Evolutionary conservation across 2,113 vertebrate genomes (phyloP), one percentile per base, ranked within the genome.

Genomic region (Callipepla squamata): DNA sequence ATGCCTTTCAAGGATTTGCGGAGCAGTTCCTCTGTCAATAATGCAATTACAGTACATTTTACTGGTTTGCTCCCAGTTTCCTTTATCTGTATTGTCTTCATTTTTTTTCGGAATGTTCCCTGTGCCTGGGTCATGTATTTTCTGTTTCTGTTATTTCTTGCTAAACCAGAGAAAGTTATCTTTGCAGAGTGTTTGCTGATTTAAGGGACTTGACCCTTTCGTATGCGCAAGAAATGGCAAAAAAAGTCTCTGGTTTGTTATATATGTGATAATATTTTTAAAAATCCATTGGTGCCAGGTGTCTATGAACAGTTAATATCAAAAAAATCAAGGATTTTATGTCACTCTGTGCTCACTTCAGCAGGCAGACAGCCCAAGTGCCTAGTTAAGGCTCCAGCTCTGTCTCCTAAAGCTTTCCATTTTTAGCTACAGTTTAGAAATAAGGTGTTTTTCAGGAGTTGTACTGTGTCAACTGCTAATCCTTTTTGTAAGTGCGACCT

Each of bases 91-190:
- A 11, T 12, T 21, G 14, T 65, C 5, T 36, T 42, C 14, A 25
- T 1, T 15, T 34, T 68, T 59, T 69, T 68, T 32, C 42, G 22
- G 57, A 1, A 8, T 75, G 14, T 78, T 62, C 15, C 13, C 17
- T 36, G 0, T 19, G 10, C 17, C 11, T 9, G 10, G 34, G 34
- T 45, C 0, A 3, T 45, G 3, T 45, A 21, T 40, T n/a, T 73
- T 45, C n/a, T 42, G 5, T 30, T 57, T 19, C 53, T 57, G 16
- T 11, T 25, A 26, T 8, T 19, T 70, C 11, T 51, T 77, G 18
- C 34, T 72, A 26, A 10, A 18, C 5, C 32, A 68, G 20, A 83
- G 3, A n/a, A 6, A 6, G 7, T 20, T 58, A 14, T 38, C n/a
- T 65, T 40, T 40, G 44, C 57, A 26, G 20, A 66, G 65, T 40